These are phyloP conservation scores for Basileuterus tristriatus DNA, from an alignment of 2,797 vertebrate species.

Conservation along the genomic window DNA sequence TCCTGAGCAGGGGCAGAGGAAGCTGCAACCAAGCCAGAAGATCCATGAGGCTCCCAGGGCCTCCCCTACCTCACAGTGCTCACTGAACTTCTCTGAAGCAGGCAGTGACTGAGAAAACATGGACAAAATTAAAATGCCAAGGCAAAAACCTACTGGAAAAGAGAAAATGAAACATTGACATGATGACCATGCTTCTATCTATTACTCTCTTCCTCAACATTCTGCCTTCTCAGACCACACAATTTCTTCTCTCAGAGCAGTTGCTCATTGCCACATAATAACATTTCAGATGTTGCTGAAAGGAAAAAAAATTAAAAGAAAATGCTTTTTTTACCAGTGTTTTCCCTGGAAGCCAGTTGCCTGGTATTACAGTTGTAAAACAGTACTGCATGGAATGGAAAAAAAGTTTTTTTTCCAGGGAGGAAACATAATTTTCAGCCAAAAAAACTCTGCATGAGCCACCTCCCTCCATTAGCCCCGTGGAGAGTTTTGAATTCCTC, in stretches of 20 bases:
- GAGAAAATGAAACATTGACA: not conserved
- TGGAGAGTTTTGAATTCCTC: slow-evolving; percentile 1
- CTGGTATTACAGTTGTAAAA: not conserved
- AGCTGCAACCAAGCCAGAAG: not conserved
- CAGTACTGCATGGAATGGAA: slow-evolving; percentile 13
- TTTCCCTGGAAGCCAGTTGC: slow-evolving; percentile 9
- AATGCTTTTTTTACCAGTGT: not conserved
- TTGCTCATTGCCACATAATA: not conserved
- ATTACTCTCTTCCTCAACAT: not conserved
- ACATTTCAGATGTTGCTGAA: not conserved
- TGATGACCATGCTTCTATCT: rapidly evolving
- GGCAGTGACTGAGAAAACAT: not conserved
- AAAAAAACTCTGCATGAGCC: slow-evolving; percentile 20
- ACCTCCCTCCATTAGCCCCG: not conserved
- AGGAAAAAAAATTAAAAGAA: not conserved
- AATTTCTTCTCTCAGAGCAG: not conserved
- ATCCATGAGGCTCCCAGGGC: not conserved
- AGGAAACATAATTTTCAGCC: slow-evolving; percentile 49
- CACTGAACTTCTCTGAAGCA: not conserved
- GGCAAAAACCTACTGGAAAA: not conserved
- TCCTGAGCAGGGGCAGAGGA: not conserved
- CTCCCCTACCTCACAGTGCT: not conserved
- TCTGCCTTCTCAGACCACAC: not conserved
- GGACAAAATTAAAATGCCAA: not conserved
- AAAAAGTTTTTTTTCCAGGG: slow-evolving; percentile 46